These are phyloP conservation scores for Sceliomorpha sp. DNA, from an alignment of 2,888 invertebrate genomes.

Conservation along the genomic window DNA sequence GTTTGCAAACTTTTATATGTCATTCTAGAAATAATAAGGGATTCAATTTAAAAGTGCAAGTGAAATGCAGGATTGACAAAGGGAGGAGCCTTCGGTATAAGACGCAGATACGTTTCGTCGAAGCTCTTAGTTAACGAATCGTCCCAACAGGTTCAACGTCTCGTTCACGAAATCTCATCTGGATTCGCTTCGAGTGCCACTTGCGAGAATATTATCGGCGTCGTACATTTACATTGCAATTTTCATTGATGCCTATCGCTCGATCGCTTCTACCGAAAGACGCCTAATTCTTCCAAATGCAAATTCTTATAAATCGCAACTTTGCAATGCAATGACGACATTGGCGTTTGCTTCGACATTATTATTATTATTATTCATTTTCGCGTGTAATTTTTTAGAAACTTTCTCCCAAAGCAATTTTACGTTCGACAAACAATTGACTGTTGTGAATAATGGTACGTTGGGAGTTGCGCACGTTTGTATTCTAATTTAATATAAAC, in stretches of 20 bases:
- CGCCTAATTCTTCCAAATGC: slow-evolving; percentile 33
- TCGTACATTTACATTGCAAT: too few species aligned
- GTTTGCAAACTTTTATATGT: too few species aligned
- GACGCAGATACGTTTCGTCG: slow-evolving; percentile 70
- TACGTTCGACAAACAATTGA: slow-evolving; percentile 80
- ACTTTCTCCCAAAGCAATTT: slow-evolving; percentile 59
- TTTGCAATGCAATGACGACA: slow-evolving; percentile 51
- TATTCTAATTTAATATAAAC: too few species aligned
- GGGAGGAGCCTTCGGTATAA: slow-evolving; percentile 66
- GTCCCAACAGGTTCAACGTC: slow-evolving; percentile 62
- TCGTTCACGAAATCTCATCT: slow-evolving; percentile 57
- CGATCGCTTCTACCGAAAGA: not conserved
- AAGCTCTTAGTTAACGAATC: slow-evolving; percentile 67
- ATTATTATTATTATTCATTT: slow-evolving; percentile 27
- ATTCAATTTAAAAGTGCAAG: slow-evolving; percentile 52
- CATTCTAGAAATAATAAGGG: too few species aligned
- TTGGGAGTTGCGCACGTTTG: not conserved
- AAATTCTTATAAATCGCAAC: slow-evolving; percentile 4
- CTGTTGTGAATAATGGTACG: slow-evolving; percentile 79
- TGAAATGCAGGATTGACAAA: slow-evolving; percentile 59
- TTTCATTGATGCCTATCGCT: too few species aligned
- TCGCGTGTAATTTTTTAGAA: slow-evolving; percentile 26
- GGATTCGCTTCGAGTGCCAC: too few species aligned
- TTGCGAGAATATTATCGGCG: too few species aligned
- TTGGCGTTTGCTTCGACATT: slow-evolving; percentile 17